Base-by-base conservation (phyloP, 2,888 invertebrate species). In the Nymphalis urticae region DNA sequence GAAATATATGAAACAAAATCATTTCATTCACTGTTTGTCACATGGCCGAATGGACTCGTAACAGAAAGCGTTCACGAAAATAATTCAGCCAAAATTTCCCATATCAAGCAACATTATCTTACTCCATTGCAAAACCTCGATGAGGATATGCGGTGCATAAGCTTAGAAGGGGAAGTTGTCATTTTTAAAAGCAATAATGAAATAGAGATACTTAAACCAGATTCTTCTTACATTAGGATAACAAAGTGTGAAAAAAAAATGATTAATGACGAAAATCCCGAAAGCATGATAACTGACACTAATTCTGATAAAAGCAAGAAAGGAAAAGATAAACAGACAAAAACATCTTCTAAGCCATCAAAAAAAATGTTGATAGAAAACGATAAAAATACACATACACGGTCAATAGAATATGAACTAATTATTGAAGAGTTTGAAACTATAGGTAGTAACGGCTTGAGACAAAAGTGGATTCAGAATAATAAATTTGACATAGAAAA, bases 41-140 rank as follows among this genome's bases (percentile, higher is more conserved):
- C 91, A 5, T 92, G 91, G 89, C 91, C 92, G 1, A 92, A 90
- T 73, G 93, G 93, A 2, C 82, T 88, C 48, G 82, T 90, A 10
- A 88, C 88, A 10, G 89, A 92, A 77, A 88, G 82, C 68, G 82
- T 92, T 24, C 81, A 91, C 75, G 82, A 85, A 71, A 71, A 79
- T 5, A 86, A 89, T 75, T 86, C 86, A 2, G 69, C 82, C 17
- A 70, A 73, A 62, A 80, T 92, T 66, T 87, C 87, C 51, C 89
- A 92, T 71, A 85, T 93, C 13, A 92, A 89, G 72, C 92, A 91
- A 76, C 85, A 79, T 75, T 81, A 84, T 73, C 60, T 82, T 50
- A 71, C 72, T 51, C 70, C 76, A 7, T 62, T 75, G 47, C 66
- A 76, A 5, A 51, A 83, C 50, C 61, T 79, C 4, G 76, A 85